Evolutionary conservation across 2,113 vertebrate genomes (phyloP).

Genomic region (Garra rufa): DNA sequence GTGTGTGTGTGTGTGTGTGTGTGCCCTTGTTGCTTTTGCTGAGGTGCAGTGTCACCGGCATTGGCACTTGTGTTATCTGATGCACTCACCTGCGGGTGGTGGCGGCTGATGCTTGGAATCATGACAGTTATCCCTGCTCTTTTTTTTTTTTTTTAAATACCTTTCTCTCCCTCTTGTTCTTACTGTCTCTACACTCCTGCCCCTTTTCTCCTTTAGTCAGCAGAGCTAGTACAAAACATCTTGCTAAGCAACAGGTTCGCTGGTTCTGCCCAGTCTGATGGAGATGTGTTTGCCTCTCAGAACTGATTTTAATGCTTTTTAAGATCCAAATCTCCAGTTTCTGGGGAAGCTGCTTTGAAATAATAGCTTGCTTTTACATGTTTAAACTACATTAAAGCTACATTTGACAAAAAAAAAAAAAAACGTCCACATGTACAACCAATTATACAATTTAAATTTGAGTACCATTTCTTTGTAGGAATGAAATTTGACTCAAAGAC

Average conservation of each 20-base stretch:
- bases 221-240: slow-evolving; percentile 43
- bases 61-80: slow-evolving; percentile 60
- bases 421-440: not conserved
- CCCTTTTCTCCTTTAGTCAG: slow-evolving; percentile 22
- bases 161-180: slow-evolving; percentile 16
- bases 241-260: slow-evolving; percentile 64
- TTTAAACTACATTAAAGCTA: not conserved
- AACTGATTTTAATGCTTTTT: not conserved
- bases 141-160: slow-evolving; percentile 34
- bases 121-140: slow-evolving; percentile 38
- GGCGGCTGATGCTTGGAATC: slow-evolving; percentile 40
- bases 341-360: not conserved
- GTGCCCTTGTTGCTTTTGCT: slow-evolving; percentile 47
- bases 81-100: slow-evolving; percentile 64
- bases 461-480: not conserved
- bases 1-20: slow-evolving; percentile 37
- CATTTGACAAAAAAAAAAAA: not conserved
- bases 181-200: slow-evolving; percentile 11
- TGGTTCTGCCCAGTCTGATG: slow-evolving; percentile 56
- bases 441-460: not conserved
- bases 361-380: not conserved
- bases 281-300: slow-evolving; percentile 36
- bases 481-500: not conserved
- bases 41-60: slow-evolving; percentile 14
- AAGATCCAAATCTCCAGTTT: not conserved